phyloP scores from a whole-genome alignment of 2,888 invertebrate species.

The Athalia circularis region DNA sequence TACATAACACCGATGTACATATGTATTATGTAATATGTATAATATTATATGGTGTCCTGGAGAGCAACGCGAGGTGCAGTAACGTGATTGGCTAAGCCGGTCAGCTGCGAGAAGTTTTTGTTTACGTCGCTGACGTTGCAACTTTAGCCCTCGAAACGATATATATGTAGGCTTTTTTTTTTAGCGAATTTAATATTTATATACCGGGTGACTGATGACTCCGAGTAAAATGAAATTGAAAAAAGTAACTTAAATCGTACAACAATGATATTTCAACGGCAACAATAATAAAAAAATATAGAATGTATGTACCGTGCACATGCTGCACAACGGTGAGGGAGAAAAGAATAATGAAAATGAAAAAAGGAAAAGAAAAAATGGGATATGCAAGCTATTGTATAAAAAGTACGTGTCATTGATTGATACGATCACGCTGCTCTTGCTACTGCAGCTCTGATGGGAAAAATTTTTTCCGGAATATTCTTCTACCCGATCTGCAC shows the following conservation, averaged over 20 bases:
- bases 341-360: neutral
- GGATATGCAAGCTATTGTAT: slow-evolving; percentile 67
- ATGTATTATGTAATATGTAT: neutral
- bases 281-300: slow-evolving; percentile 32
- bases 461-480: slow-evolving; percentile 40
- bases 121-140: slow-evolving; percentile 70
- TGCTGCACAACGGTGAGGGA: neutral
- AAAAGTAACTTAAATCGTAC: slow-evolving; percentile 15
- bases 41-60: neutral
- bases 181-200: slow-evolving; percentile 74
- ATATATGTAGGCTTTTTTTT: slow-evolving; percentile 59
- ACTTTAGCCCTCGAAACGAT: slow-evolving; percentile 67
- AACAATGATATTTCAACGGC: slow-evolving; percentile 29
- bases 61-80: neutral
- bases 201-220: slow-evolving; percentile 74
- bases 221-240: neutral
- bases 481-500: slow-evolving; percentile 11
- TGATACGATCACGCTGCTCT: slow-evolving; percentile 61
- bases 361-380: slow-evolving; percentile 47
- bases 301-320: neutral
- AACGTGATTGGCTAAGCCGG: slow-evolving; percentile 34
- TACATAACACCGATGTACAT: too few species aligned
- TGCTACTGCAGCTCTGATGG: slow-evolving; percentile 34
- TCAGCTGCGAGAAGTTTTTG: slow-evolving; percentile 49
- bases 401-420: slow-evolving; percentile 73